Conservation (phyloP, 2,113 vertebrate species). For the Tinamus guttatus region DNA sequence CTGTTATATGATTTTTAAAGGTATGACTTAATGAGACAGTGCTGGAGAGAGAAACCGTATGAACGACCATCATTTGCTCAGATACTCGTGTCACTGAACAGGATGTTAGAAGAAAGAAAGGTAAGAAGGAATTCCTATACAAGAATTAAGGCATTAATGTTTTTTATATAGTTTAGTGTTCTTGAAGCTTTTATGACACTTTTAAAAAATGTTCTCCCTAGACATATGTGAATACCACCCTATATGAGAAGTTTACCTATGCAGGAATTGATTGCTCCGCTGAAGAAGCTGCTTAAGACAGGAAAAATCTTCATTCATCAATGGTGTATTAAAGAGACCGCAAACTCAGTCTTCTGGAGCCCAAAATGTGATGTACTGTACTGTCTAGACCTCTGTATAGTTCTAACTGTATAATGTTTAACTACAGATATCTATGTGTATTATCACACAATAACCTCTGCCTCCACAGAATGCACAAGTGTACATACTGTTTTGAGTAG, state of each 20-base stretch:
- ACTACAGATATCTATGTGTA: background rate
- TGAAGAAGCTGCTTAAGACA: conserved; percentile 85
- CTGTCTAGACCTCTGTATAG: conserved; percentile 35
- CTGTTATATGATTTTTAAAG: conserved; percentile 64
- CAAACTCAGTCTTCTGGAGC: background rate
- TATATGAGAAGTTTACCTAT: conserved; percentile 91
- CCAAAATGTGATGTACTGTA: conserved; percentile 35
- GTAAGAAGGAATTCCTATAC: conserved; percentile 57
- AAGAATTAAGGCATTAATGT: background rate
- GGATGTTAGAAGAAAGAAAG: conserved; percentile 92
- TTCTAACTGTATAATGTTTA: conserved; percentile 37
- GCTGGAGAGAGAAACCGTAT: conserved; percentile 90
- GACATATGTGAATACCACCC: conserved; percentile 91
- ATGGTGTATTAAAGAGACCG: background rate
- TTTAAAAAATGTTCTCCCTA: conserved; percentile 36
- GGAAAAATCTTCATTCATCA: background rate
- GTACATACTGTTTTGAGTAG: conserved; percentile 65
- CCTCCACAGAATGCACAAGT: conserved; percentile 20
- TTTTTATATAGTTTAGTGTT: background rate
- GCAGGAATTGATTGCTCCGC: conserved; percentile 91
- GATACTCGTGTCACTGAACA: conserved; percentile 87
- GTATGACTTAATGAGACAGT: conserved; percentile 89
- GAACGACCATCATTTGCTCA: conserved; percentile 90
- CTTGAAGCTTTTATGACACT: background rate
- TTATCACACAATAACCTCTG: conserved; percentile 34